Conservation (phyloP, 2,113 vertebrate genomes). For the Rafetus swinhoei region DNA sequence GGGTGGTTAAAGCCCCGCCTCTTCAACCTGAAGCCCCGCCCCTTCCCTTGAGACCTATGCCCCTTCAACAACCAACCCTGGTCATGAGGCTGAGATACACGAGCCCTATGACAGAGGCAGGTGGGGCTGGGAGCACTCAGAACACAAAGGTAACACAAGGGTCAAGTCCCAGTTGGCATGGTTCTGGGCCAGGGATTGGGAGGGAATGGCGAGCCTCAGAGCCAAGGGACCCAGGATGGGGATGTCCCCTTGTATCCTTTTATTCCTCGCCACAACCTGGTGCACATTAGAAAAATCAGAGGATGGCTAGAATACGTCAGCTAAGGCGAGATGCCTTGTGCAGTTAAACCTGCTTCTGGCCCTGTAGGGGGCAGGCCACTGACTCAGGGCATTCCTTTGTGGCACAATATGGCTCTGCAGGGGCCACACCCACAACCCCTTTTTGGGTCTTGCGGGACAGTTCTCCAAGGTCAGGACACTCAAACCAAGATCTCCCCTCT, state of each 20-base stretch:
- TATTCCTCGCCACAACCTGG: background rate
- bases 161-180: no score
- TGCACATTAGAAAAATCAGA: background rate
- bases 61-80: no score
- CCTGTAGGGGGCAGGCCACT: fast-evolving
- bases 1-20: no score
- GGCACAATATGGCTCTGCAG: background rate
- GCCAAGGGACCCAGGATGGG: no score
- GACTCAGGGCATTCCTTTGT: background rate
- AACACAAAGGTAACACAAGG: background rate
- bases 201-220: no score
- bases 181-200: no score
- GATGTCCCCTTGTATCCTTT: background rate
- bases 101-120: no score
- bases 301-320: background rate
- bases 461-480: background rate
- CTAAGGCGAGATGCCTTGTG: background rate
- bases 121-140: no score
- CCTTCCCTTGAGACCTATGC: no score
- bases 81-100: no score
- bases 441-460: background rate
- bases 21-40: no score
- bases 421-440: background rate
- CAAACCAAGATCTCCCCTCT: background rate
- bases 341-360: background rate